These are phyloP conservation scores for Synanthedon formicaeformis DNA, from an alignment of 2,888 invertebrate species.

Conservation along the genomic window DNA sequence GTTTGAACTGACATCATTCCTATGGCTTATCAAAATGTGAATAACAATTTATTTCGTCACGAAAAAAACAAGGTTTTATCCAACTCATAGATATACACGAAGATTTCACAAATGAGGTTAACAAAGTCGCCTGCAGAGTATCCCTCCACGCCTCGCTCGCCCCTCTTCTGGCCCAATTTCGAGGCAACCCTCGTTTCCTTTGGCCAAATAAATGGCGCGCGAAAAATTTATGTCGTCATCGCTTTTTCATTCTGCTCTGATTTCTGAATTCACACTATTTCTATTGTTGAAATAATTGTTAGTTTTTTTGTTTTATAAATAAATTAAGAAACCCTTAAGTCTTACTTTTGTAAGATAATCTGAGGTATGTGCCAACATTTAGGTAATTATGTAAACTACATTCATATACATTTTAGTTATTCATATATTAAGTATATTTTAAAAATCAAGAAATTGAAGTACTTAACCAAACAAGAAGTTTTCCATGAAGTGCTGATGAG, in stretches of 20 bases:
- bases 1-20: no score
- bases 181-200: conserved; percentile 29
- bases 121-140: background rate
- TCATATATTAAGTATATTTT: no score
- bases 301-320: background rate
- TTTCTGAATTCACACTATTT: conserved; percentile 2
- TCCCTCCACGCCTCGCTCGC: conserved; percentile 3
- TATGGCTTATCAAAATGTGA: no score
- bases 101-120: conserved; percentile 2
- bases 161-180: conserved; percentile 31
- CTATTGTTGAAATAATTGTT: no score
- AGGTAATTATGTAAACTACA: background rate
- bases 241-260: conserved; percentile 20
- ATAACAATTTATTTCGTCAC: no score
- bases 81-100: no score
- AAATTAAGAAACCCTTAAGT: background rate
- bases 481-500: no score
- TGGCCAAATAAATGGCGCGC: conserved; percentile 57
- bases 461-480: no score
- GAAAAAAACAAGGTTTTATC: no score
- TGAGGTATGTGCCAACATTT: background rate
- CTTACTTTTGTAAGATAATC: background rate
- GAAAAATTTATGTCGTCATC: conserved; percentile 52
- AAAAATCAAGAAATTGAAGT: no score
- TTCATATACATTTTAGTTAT: no score